Conservation (phyloP, 2,888 invertebrate genomes). For the Plebejus melissa region DNA sequence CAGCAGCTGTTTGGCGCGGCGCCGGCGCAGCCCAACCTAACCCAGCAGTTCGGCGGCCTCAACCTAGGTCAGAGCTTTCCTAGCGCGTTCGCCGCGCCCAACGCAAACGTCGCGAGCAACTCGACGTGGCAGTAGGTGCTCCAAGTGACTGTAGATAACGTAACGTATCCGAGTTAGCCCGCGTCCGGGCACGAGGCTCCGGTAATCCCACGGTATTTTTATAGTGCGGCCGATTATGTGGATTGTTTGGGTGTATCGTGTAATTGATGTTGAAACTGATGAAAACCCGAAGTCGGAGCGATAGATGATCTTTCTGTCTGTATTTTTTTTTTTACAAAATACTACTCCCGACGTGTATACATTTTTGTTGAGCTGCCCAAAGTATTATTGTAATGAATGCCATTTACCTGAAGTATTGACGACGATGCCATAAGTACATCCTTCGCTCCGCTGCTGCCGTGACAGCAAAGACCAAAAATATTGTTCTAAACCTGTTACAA, state of each 20-base stretch:
- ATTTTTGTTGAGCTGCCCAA: background rate
- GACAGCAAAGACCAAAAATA: background rate
- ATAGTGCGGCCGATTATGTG: slow-evolving; percentile 13
- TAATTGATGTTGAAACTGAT: background rate
- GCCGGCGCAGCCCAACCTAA: slow-evolving; percentile 40
- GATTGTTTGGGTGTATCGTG: slow-evolving; percentile 2
- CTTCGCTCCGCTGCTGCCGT: background rate
- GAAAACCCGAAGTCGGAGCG: background rate
- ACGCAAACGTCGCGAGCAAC: slow-evolving; percentile 66
- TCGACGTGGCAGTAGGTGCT: slow-evolving; percentile 62
- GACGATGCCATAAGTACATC: background rate
- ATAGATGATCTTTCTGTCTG: background rate
- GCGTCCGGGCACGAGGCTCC: slow-evolving; percentile 8
- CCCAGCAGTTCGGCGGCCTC: slow-evolving; percentile 64
- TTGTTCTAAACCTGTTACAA: background rate
- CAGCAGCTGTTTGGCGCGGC: slow-evolving; percentile 42
- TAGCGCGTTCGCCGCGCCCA: slow-evolving; percentile 59
- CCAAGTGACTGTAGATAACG: slow-evolving; percentile 34
- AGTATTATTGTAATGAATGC: slow-evolving; percentile 8
- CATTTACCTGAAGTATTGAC: slow-evolving; percentile 10
- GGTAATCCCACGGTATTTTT: slow-evolving; percentile 16
- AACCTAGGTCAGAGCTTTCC: slow-evolving; percentile 67
- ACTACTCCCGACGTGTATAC: background rate
- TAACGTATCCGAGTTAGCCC: slow-evolving; percentile 23
- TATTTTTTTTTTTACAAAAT: background rate